Evolutionary conservation across 1,140 invertebrate species (phyloP).

Genomic region (Temnothorax longispinosus): DNA sequence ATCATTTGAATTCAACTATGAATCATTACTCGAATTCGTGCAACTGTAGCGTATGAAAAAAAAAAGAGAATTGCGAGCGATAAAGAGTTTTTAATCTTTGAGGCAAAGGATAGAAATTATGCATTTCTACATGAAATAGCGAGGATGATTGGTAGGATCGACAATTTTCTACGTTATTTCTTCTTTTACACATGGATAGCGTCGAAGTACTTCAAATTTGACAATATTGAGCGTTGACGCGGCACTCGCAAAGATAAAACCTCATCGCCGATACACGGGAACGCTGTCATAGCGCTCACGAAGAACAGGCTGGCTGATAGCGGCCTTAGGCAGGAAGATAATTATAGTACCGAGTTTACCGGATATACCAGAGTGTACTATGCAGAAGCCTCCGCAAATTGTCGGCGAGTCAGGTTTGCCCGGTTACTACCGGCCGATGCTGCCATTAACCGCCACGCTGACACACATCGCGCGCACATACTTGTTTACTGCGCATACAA

Average conservation of each 20-base stretch:
- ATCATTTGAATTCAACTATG: constrained; percentile 44
- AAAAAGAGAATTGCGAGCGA: constrained; percentile 4
- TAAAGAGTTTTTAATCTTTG: neutral
- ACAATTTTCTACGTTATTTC: neutral
- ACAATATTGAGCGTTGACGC: neutral
- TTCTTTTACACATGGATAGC: neutral
- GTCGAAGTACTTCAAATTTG: neutral
- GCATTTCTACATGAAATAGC: neutral
- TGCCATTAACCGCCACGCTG: constrained; percentile 42
- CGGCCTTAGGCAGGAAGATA: constrained; percentile 20
- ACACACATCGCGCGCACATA: neutral
- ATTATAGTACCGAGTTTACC: constrained; percentile 35
- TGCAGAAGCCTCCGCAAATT: constrained; percentile 34
- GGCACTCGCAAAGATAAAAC: neutral
- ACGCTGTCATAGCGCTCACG: neutral
- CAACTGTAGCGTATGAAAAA: neutral
- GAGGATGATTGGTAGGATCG: neutral
- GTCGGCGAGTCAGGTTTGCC: constrained; percentile 21
- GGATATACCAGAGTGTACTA: constrained; percentile 21
- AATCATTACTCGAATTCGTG: constrained; percentile 58
- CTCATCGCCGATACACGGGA: neutral
- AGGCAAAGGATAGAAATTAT: neutral
- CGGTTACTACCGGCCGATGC: constrained; percentile 1
- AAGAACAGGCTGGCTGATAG: constrained; percentile 1
- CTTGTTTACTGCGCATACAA: constrained; percentile 24